Evolutionary conservation across 1,140 invertebrate genomes (phyloP).

Genomic region (Lithobius niger): DNA sequence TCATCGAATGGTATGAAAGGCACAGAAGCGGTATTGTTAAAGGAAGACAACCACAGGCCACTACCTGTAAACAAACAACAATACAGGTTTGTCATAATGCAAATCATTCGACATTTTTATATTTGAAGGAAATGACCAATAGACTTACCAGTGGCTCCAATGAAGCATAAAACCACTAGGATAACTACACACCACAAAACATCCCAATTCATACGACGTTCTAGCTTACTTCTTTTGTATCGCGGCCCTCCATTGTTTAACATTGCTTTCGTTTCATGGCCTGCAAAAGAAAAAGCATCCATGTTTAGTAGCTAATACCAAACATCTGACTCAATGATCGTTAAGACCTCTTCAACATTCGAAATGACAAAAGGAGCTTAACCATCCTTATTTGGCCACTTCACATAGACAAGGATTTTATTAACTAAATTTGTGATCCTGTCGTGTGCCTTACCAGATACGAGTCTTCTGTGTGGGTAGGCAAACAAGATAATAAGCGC

Average conservation of each 20-base stretch:
- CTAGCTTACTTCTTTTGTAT: conserved; percentile 85
- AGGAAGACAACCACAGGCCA: conserved; percentile 63
- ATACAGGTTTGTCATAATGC: no score
- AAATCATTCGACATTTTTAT: background rate
- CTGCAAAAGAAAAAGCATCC: conserved; percentile 36
- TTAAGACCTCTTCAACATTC: no score
- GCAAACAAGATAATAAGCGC: no score
- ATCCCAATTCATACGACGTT: conserved; percentile 87
- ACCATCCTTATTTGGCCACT: background rate
- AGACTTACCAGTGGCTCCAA: conserved; percentile 59
- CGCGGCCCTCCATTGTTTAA: conserved; percentile 90
- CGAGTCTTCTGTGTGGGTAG: no score
- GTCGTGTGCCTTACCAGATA: no score
- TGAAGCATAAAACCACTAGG: conserved; percentile 73
- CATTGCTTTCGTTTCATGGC: conserved; percentile 96
- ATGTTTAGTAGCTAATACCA: no score
- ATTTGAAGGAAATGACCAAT: background rate
- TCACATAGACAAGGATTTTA: background rate
- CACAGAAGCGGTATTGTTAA: conserved; percentile 25
- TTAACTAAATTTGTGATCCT: no score
- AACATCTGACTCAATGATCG: no score
- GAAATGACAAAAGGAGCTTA: background rate
- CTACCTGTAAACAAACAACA: conserved; percentile 38
- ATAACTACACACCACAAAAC: conserved; percentile 94
- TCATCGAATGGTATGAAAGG: conserved; percentile 32